Percentiles rank a stretch among this genome's conserved stretches.
These are phyloP conservation scores for Ochropleura plecta DNA, from an alignment of 2,888 invertebrate genomes.

Conservation along the genomic window DNA sequence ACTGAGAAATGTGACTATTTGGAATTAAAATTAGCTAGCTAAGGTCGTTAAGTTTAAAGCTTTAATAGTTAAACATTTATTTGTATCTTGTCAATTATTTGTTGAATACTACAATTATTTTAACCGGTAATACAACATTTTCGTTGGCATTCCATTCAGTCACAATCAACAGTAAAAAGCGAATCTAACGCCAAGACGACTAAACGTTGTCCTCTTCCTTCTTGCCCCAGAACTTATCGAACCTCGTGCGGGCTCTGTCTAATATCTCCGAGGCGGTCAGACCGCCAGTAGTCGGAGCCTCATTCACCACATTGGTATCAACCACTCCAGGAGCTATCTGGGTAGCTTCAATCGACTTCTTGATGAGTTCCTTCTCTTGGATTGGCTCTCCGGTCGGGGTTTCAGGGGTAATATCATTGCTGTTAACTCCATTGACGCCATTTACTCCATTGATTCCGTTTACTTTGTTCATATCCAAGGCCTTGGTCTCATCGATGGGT, in stretches of 20 bases:
- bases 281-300: conserved; percentile 82
- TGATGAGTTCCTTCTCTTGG: conserved; percentile 83
- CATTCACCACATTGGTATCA: conserved; percentile 89
- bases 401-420: conserved; percentile 85
- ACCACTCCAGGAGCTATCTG: conserved; percentile 90
- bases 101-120: conserved; percentile 14
- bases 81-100: conserved; percentile 26
- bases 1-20: conserved; percentile 72
- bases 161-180: conserved; percentile 75
- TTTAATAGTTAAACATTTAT: conserved; percentile 28
- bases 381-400: conserved; percentile 82
- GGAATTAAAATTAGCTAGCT: conserved; percentile 36
- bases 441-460: conserved; percentile 79
- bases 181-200: conserved; percentile 63
- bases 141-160: conserved; percentile 35
- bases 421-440: conserved; percentile 74
- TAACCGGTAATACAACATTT: conserved; percentile 25
- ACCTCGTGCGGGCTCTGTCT: conserved; percentile 95
- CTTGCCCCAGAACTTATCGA: conserved; percentile 96
- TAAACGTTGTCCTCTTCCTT: conserved; percentile 91
- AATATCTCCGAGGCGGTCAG: conserved; percentile 93
- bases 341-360: conserved; percentile 87
- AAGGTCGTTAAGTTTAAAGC: conserved; percentile 34
- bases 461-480: conserved; percentile 86
- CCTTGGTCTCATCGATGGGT: conserved; percentile 88